phyloP scores from a whole-genome alignment of 2,888 invertebrate genomes.

The Leptogaster cylindrica region DNA sequence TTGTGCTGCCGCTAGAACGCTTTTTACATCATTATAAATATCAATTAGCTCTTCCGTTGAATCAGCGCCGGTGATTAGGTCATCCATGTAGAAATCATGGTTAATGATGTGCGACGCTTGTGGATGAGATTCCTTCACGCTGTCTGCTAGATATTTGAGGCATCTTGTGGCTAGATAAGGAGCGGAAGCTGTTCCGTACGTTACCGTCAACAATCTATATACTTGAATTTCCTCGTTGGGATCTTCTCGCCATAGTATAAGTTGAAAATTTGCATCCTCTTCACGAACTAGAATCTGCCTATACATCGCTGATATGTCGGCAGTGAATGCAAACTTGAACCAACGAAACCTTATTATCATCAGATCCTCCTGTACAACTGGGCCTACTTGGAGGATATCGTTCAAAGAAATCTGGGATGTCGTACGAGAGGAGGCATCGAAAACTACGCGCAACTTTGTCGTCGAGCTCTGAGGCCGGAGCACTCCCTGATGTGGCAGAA shows the following conservation, averaged over 20 bases:
- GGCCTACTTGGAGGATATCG: slow-evolving; percentile 18
- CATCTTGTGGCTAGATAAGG: slow-evolving; percentile 6
- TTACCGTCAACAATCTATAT: slow-evolving; percentile 53
- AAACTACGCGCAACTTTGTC: background rate
- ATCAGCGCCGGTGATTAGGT: slow-evolving; percentile 45
- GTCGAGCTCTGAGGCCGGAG: background rate
- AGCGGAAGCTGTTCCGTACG: slow-evolving; percentile 26
- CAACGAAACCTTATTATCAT: slow-evolving; percentile 33
- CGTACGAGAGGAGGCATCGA: too few relatives aligned
- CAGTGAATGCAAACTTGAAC: slow-evolving; percentile 48
- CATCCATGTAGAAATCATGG: slow-evolving; percentile 49
- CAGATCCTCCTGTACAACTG: slow-evolving; percentile 38
- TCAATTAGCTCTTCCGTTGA: slow-evolving; percentile 19
- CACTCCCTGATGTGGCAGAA: background rate
- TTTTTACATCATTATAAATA: background rate
- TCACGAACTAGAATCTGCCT: slow-evolving; percentile 15
- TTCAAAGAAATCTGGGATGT: background rate
- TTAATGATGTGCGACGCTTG: slow-evolving; percentile 41
- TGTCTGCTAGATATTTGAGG: background rate
- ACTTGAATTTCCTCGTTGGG: slow-evolving; percentile 51
- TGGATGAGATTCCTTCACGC: background rate
- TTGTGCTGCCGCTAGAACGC: background rate
- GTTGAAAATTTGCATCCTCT: slow-evolving; percentile 7
- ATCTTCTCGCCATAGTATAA: slow-evolving; percentile 2
- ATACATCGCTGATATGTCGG: slow-evolving; percentile 47